Conservation (phyloP, 2,113 vertebrate species). For the Dasyurus viverrinus region DNA sequence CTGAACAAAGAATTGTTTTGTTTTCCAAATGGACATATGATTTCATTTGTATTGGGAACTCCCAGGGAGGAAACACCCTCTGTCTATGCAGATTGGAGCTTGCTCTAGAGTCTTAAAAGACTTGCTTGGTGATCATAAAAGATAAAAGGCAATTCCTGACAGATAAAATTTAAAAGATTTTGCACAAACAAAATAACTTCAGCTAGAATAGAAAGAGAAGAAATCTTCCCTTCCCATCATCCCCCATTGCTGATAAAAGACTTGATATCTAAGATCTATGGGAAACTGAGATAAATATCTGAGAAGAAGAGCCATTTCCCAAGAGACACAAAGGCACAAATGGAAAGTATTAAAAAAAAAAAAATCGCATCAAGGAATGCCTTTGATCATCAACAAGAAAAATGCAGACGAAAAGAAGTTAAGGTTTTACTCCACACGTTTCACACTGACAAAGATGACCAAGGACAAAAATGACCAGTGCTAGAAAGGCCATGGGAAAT, state of each 20-base stretch:
- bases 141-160: neutral
- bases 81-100: neutral
- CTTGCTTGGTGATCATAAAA: too few relatives aligned
- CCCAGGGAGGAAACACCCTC: neutral
- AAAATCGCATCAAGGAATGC: neutral
- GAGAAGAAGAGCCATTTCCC: neutral
- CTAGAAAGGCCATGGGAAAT: neutral
- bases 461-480: neutral
- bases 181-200: neutral
- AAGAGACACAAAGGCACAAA: neutral
- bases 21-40: neutral
- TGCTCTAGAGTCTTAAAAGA: neutral
- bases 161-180: too few relatives aligned
- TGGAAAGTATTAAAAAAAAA: too few relatives aligned
- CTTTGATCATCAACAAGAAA: neutral
- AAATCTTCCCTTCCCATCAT: neutral
- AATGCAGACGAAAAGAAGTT: too few relatives aligned
- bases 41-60: neutral
- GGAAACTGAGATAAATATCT: neutral
- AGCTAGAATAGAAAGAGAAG: neutral
- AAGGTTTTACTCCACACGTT: neutral
- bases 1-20: neutral
- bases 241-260: neutral
- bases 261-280: neutral
- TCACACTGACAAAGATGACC: neutral